These are phyloP conservation scores for Drosophila birchii DNA, from an alignment of 2,888 invertebrate genomes.

Conservation along the genomic window DNA sequence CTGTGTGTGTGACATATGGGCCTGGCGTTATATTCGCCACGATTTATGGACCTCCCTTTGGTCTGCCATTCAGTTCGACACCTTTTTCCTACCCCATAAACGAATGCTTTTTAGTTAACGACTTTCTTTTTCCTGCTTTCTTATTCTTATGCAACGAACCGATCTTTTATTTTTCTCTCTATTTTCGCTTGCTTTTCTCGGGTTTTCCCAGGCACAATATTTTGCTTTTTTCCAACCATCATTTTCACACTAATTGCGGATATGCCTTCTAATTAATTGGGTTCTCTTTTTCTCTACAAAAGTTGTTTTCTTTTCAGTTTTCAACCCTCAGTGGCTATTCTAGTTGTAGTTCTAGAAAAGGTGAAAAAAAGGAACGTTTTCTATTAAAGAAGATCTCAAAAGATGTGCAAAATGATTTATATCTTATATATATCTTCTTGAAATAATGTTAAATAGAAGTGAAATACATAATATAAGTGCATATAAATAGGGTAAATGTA, in stretches of 20 bases:
- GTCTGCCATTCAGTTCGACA: conserved; percentile 66
- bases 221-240: conserved; percentile 56
- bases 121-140: conserved; percentile 61
- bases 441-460: background rate
- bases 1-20: conserved; percentile 68
- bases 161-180: conserved; percentile 29
- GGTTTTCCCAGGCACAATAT: conserved; percentile 46
- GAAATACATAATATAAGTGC: background rate
- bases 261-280: conserved; percentile 74
- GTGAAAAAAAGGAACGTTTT: background rate
- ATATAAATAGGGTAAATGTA: background rate
- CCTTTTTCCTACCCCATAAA: conserved; percentile 70
- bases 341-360: background rate
- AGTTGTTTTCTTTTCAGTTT: conserved; percentile 33
- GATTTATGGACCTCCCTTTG: conserved; percentile 66
- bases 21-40: conserved; percentile 73
- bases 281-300: conserved; percentile 33
- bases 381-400: background rate
- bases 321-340: conserved; percentile 50
- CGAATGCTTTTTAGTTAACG: conserved; percentile 66
- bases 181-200: conserved; percentile 32
- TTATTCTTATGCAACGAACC: conserved; percentile 42
- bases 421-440: background rate
- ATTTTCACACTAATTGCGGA: conserved; percentile 80
- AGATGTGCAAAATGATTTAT: background rate